Evolutionary conservation across 2,113 vertebrate species (phyloP).

Genomic region (Saiga tatarica): DNA sequence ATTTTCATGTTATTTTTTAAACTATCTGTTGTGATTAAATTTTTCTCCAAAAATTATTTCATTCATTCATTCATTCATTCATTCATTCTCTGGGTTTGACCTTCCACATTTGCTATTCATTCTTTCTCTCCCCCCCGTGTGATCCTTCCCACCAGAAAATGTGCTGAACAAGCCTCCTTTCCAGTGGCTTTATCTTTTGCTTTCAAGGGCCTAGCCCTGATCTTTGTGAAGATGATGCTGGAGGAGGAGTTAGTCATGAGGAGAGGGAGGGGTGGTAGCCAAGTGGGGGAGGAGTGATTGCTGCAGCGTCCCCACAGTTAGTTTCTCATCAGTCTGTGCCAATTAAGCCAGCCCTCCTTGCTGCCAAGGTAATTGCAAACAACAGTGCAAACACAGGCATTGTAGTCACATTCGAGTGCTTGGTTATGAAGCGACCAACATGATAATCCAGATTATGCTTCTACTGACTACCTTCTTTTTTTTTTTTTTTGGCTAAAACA

Average conservation of each 20-base stretch:
- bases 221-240: not conserved
- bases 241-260: not conserved
- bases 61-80: not conserved
- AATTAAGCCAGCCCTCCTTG: not conserved
- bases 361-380: not conserved
- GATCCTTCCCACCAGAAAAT: not conserved
- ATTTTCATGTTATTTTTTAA: not conserved
- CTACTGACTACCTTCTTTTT: not conserved
- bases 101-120: not conserved
- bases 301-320: not conserved
- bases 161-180: not conserved
- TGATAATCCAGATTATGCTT: not conserved
- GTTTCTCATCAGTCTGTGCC: not conserved
- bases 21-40: not conserved
- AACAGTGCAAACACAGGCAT: not conserved
- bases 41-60: not conserved
- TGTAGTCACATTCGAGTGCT: not conserved
- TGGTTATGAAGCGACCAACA: not conserved
- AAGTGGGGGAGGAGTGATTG: no score
- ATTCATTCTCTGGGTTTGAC: not conserved
- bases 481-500: no score
- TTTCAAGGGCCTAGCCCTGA: not conserved
- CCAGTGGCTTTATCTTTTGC: not conserved
- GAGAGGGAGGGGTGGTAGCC: not conserved
- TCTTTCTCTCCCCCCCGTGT: not conserved